Evolutionary conservation across 2,797 vertebrate species (phyloP), one percentile per base, ranked within the genome.

Genomic region (Epinephelus coioides): DNA sequence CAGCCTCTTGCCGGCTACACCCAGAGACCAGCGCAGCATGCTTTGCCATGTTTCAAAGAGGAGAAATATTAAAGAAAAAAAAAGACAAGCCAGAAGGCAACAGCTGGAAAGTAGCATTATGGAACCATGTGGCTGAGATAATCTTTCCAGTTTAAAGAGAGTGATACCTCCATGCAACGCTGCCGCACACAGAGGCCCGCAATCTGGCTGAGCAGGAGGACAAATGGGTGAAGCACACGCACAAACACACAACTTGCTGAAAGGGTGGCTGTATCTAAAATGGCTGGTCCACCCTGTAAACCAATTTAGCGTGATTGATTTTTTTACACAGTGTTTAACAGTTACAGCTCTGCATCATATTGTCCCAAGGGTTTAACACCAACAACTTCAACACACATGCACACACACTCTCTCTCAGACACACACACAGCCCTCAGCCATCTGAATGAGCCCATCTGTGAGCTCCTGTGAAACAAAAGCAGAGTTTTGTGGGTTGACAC

Each of bases 401-500:
- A 25, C 46, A 66, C n/a, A 66, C 61, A 62, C 27, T 19, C 17
- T 19, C 27, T 18, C 27, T 18, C 55, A 54, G 23, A 69, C 51
- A 53, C 46, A 71, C 43, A 73, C 30, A 44, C 46, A 51, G 72
- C 72, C 66, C 75, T 74, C 12, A 21, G 40, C 59, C 0, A 1
- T 70, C 76, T 94, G 86, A 94, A 94, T 91, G 79, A 92, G 87
- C 82, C 93, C 93, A 94, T 95, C 93, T 95, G 92, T 87, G 94
- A 85, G 79, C 81, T 50, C 71, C 70, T 69, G 57, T 60, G 85
- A 91, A 84, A 94, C 91, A 92, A 93, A 92, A 91, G 86, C 79
- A 72, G 71, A 81, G 82, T 86, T 86, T 76, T 65, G 76, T 84
- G 59, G 51, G 66, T 80, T 77, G 81, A 83, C 85, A 79, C 63